A percentile compares a stretch with the other conserved stretches of the same genome.
Evolutionary conservation across 2,113 vertebrate species (phyloP).

Genomic region (Ameiurus melas): DNA sequence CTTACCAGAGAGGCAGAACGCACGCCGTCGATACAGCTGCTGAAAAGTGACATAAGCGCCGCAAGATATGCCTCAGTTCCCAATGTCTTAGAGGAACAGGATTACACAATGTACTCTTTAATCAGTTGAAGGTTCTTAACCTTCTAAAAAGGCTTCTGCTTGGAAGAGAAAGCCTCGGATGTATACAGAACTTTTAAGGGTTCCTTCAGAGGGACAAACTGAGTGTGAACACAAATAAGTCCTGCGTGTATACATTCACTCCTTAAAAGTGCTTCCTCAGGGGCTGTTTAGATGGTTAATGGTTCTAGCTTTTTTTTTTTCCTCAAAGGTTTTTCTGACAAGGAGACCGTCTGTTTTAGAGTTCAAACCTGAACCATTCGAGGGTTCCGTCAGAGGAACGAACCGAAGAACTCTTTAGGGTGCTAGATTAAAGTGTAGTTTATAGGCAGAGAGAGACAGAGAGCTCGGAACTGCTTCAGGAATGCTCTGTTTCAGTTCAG

Average conservation of each 20-base stretch:
- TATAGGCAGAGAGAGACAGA: neutral
- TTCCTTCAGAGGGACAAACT: neutral
- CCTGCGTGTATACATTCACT: neutral
- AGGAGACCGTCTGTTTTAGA: neutral
- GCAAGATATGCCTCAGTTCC: neutral
- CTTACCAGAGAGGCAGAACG: neutral
- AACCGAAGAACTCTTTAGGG: neutral
- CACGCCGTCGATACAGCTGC: neutral
- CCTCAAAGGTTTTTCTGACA: neutral
- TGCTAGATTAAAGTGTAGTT: neutral
- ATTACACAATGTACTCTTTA: neutral
- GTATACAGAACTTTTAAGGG: neutral
- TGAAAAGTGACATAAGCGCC: neutral
- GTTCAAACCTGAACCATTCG: neutral
- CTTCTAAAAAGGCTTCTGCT: neutral
- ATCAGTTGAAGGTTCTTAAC: neutral
- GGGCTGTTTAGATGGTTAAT: neutral
- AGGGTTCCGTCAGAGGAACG: neutral
- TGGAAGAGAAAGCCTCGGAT: neutral
- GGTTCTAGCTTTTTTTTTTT: neutral
- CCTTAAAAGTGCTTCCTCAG: neutral
- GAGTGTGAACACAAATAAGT: neutral
- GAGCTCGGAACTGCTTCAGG: neutral
- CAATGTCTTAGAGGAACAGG: neutral
- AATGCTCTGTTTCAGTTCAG: neutral